Base-by-base conservation (phyloP, 2,797 vertebrate genomes). In the Astyanax mexicanus region DNA sequence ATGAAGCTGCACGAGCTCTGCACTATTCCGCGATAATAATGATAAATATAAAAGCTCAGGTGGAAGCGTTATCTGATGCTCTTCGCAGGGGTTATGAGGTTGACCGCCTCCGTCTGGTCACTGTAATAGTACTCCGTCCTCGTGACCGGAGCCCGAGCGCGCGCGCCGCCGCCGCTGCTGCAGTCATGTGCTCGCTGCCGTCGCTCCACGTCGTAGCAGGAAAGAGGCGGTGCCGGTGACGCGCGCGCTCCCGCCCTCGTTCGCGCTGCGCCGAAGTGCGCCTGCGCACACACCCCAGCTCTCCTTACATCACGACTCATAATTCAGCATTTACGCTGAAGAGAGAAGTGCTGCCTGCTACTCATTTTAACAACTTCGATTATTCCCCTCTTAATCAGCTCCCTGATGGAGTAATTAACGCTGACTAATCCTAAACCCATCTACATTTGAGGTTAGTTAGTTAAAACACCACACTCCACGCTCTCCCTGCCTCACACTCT, bases 141-240 rank as follows among this genome's bases (percentile, higher is more conserved):
- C 93, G 91, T 93, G 92, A 93, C 92, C 84, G 81, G 88, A 89
- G 91, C 91, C 92, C 54, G 54, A 90, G 84, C 88, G 89, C 90
- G 89, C 75, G 79, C 74, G n/a, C n/a, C n/a, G n/a, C n/a, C n/a
- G 55, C 81, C 66, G 84, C 83, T 90, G 87, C 93, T 92, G 90
- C 94, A 92, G 95, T 96, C 96, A 96, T 95, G 95, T 95, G 92
- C 90, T 88, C 87, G 81, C 80, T 67, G 81, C 80, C 67, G 85
- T 86, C 83, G 83, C 79, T 78, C 77, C 86, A 93, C 92, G 89
- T 89, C 86, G 88, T 93, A 94, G 92, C 88, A 90, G 6, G 79
- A 54, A 6, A 84, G 87, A 86, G 90, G 90, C 89, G 86, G 86
- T 81, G 74, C 84, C 75, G 38, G 76, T 84, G 83, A 87, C 89